phyloP scores from a whole-genome alignment of 2,113 vertebrate species.

The Gopherus evgoodei region DNA sequence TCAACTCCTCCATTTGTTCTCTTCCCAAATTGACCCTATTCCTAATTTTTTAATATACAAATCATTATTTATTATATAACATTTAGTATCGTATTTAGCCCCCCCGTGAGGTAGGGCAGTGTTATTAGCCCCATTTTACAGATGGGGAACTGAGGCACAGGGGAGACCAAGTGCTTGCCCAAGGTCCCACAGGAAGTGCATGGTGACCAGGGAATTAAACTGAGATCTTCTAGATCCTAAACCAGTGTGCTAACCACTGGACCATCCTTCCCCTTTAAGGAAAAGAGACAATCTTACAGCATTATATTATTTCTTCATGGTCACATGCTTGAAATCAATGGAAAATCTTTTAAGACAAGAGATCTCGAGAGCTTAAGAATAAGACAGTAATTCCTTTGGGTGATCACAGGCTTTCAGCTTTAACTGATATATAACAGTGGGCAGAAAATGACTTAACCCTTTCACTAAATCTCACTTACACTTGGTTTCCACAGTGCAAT shows the following conservation, averaged over 20 bases:
- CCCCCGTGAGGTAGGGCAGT: background rate
- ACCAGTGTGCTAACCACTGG: background rate
- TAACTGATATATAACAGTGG: background rate
- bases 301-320: background rate
- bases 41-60: background rate
- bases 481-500: accelerated
- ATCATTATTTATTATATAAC: background rate
- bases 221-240: background rate
- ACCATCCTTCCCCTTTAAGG: background rate
- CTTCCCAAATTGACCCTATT: background rate
- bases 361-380: background rate
- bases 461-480: accelerated
- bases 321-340: background rate
- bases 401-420: background rate
- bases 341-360: background rate
- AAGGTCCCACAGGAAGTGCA: background rate
- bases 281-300: background rate
- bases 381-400: conserved; percentile 15
- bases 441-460: background rate
- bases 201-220: background rate
- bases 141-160: background rate
- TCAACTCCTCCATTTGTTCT: background rate
- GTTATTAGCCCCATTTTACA: background rate
- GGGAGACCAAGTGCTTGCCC: background rate
- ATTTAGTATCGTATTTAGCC: background rate